phyloP scores from a whole-genome alignment of 1,140 invertebrate species.

The Rhagoletis zephyria region DNA sequence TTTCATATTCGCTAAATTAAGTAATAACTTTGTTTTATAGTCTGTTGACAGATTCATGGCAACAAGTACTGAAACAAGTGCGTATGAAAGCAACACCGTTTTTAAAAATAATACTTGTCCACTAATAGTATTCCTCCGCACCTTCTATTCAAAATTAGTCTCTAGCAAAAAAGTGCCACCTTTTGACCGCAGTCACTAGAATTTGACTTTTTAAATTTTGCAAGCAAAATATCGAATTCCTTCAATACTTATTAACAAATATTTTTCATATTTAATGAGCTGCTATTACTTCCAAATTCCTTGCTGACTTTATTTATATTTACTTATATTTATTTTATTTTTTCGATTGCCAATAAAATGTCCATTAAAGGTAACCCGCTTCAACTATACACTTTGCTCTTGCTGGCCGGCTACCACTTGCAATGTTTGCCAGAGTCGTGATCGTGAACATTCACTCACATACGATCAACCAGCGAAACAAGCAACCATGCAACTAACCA shows the following conservation, averaged over 20 bases:
- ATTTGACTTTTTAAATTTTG: not conserved
- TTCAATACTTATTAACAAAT: not conserved
- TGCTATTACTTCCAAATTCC: not conserved
- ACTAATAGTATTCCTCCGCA: not conserved
- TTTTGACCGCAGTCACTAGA: slow-evolving; percentile 1
- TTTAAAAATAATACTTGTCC: not conserved
- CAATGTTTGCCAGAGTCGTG: not conserved
- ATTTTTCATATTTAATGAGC: slow-evolving; percentile 28
- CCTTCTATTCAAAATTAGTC: not conserved
- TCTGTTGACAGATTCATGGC: too few relatives aligned
- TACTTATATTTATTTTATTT: not conserved
- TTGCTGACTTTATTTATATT: not conserved
- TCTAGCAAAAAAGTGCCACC: too few relatives aligned
- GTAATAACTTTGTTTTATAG: too few relatives aligned
- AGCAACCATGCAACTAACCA: not conserved
- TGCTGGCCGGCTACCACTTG: not conserved
- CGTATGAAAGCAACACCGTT: too few relatives aligned
- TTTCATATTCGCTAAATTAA: too few relatives aligned
- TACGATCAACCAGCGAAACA: not conserved
- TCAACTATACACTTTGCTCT: not conserved
- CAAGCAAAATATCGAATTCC: too few relatives aligned
- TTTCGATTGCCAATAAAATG: not conserved
- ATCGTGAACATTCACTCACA: slow-evolving; percentile 10
- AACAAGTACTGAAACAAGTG: too few relatives aligned
- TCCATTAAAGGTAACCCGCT: slow-evolving; percentile 14